Conservation (phyloP, 2,888 invertebrate species). For the Xestoiulus laeticollis region DNA sequence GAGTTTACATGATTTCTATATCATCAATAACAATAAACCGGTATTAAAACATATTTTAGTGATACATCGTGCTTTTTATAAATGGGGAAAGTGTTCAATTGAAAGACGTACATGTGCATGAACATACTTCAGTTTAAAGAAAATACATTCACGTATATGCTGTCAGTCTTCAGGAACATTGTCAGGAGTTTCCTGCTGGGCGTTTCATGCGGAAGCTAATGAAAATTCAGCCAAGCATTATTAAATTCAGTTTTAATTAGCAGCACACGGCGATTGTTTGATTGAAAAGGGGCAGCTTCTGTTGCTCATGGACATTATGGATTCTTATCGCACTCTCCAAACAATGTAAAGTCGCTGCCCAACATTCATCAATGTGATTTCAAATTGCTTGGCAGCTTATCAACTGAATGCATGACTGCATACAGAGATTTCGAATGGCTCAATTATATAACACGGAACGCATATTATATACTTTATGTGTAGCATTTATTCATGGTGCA, state of each 20-base stretch:
- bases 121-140: too few species aligned
- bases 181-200: background rate
- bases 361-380: background rate
- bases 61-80: too few species aligned
- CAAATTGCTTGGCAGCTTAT: background rate
- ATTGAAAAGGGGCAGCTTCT: constrained; percentile 35
- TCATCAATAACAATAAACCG: too few species aligned
- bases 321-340: background rate
- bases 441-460: constrained; percentile 21
- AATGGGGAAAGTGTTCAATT: too few species aligned
- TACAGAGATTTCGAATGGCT: background rate
- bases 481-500: background rate
- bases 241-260: constrained; percentile 24
- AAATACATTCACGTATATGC: background rate
- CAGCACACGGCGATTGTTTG: background rate
- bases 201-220: background rate
- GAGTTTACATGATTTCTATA: too few species aligned
- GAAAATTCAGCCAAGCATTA: background rate
- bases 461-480: background rate
- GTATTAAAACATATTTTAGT: too few species aligned
- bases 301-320: constrained; percentile 5
- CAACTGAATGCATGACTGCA: background rate
- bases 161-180: background rate
- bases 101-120: too few species aligned
- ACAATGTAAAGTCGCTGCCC: constrained; percentile 3